Base-by-base conservation (phyloP, 2,113 vertebrate genomes). In the Talpa occidentalis region DNA sequence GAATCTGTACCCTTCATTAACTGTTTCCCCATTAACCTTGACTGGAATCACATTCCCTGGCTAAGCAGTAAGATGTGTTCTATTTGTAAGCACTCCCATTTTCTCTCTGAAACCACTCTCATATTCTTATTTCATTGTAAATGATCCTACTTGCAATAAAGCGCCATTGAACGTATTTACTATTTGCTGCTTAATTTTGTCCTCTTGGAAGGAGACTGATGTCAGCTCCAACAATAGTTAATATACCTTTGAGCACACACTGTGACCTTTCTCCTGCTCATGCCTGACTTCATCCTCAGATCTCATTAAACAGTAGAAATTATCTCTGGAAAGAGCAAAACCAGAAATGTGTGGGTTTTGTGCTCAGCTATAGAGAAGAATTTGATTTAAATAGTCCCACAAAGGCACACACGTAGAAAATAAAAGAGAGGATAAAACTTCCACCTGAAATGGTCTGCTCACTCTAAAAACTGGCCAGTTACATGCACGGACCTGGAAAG, bases 221-320 rank as follows among this genome's bases (percentile, higher is more conserved):
- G 97, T 96, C 98, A 95, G 96, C 93, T 96, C 95, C 97, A 94
- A 94, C 94, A 94, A 97, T 97, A 97, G 97, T 98, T 98, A 98
- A 98, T 98, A 98, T 97, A 98, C 98, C 97, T 98, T 96, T 97
- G 98, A 98, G 98, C 98, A 98, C 97, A 98, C 92, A 98, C 98
- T 98, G 97, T 98, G 98, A 98, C 98, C 98, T 98, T 98, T 98
- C 98, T 98, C 97, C 95, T 95, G 97, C 98, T 98, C 97, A 98
- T 98, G 98, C 98, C 98, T 98, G 98, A 98, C 98, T 98, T 98
- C 98, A 98, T 98, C 98, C 98, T 98, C 98, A 98, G 97, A 98
- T 98, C 98, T 98, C 98, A 98, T 98, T 98, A 98, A 98, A 98
- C 97, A 98, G 98, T 85, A 98, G 97, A 98, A 98, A 98, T 98